A percentile compares a stretch with the other conserved stretches of the same genome.
Conservation (phyloP, 1,140 invertebrate genomes). For the Temnothorax nylanderi region DNA sequence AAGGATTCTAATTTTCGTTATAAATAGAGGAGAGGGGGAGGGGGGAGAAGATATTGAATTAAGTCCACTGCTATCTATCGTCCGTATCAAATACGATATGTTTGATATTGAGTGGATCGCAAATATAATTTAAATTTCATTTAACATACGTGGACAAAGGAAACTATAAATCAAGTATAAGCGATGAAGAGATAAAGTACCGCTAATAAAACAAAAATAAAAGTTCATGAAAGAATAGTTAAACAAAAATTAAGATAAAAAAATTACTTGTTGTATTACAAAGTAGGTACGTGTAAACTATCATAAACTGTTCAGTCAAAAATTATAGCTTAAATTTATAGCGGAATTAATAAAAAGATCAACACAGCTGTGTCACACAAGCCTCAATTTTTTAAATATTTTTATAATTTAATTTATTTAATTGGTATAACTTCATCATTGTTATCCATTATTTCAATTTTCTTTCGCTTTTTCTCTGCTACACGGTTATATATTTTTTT, state of each 20-base stretch:
- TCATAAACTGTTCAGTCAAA: not conserved
- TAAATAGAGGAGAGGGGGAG: not conserved
- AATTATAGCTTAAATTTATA: not conserved
- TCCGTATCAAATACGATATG: not conserved
- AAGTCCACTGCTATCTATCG: not conserved
- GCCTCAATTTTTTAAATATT: not conserved
- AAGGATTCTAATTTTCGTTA: not conserved
- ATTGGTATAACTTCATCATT: not conserved
- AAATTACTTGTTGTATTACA: not conserved
- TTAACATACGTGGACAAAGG: not conserved
- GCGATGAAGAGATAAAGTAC: not conserved
- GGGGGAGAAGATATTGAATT: no score
- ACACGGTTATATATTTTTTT: not conserved
- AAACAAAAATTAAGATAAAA: not conserved
- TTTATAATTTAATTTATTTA: not conserved
- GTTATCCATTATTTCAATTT: not conserved
- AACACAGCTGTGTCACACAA: not conserved
- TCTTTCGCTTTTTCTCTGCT: not conserved
- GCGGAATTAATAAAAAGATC: not conserved
- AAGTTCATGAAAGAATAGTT: not conserved
- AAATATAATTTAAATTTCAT: not conserved
- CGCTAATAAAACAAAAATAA: not conserved
- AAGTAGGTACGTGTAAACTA: not conserved
- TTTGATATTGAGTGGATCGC: not conserved
- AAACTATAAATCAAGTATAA: not conserved